These are phyloP conservation scores for Pterocles gutturalis DNA, from an alignment of 2,113 vertebrate species.

Conservation along the genomic window DNA sequence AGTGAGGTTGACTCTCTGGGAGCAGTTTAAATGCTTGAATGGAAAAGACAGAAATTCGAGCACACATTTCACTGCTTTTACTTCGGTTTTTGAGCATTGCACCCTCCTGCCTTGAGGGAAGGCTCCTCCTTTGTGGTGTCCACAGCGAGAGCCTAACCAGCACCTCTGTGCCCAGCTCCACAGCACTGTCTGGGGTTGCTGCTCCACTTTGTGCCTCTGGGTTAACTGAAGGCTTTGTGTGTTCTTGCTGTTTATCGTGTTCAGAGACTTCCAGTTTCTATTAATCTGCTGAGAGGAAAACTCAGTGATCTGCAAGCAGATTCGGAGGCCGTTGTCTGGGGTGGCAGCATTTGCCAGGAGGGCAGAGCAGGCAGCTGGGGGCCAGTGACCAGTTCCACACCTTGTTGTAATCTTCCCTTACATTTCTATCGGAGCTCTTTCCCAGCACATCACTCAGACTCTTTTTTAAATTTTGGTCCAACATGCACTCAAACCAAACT, in stretches of 20 bases:
- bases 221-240: not conserved
- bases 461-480: not conserved
- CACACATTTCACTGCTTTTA: not conserved
- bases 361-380: not conserved
- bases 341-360: not conserved
- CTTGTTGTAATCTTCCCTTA: not conserved
- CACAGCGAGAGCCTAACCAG: not conserved
- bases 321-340: not conserved
- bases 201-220: not conserved
- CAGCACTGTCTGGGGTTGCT: not conserved
- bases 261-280: not conserved
- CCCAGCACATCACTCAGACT: not conserved
- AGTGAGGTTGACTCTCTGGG: not conserved
- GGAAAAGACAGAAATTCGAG: not conserved
- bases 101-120: not conserved
- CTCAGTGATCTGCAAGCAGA: not conserved
- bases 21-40: not conserved
- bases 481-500: not conserved
- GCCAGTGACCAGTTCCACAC: not conserved
- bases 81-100: not conserved
- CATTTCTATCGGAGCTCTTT: not conserved
- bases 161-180: not conserved
- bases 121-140: not conserved
- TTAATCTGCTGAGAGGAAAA: not conserved
- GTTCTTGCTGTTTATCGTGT: not conserved